A percentile compares a stretch with the other conserved stretches of the same genome.
phyloP scores from a whole-genome alignment of 2,113 vertebrate species.

The Sebastes schlegelii region DNA sequence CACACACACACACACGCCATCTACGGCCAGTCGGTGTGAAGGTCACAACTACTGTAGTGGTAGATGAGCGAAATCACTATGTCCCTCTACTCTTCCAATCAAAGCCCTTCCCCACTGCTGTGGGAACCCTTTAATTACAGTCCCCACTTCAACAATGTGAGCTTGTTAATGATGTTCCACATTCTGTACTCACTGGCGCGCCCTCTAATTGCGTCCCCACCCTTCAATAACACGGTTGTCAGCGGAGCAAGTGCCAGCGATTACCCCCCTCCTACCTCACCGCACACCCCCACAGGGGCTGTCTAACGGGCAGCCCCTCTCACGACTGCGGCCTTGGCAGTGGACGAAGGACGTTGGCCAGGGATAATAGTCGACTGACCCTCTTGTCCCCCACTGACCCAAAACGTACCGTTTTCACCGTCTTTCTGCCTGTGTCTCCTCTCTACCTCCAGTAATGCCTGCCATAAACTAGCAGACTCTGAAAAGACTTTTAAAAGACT shows the following conservation, averaged over 20 bases:
- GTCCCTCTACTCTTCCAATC: slow-evolving; percentile 65
- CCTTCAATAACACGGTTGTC: slow-evolving; percentile 79
- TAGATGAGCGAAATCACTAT: slow-evolving; percentile 68
- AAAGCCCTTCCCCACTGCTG: slow-evolving; percentile 60
- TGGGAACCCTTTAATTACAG: slow-evolving; percentile 79
- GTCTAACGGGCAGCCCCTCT: slow-evolving; percentile 36
- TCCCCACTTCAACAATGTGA: slow-evolving; percentile 76
- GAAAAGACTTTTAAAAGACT: too few relatives aligned
- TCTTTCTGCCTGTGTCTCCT: not conserved
- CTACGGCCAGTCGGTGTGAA: slow-evolving; percentile 61
- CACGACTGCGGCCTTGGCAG: slow-evolving; percentile 38
- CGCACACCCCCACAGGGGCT: not conserved
- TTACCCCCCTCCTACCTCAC: not conserved
- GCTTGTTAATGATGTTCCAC: slow-evolving; percentile 81
- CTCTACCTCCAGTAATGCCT: not conserved
- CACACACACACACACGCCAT: not conserved
- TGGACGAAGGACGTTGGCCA: slow-evolving; percentile 32
- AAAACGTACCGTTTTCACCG: slow-evolving; percentile 5
- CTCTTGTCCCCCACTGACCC: not conserved
- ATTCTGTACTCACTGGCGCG: slow-evolving; percentile 67
- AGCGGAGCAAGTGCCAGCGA: slow-evolving; percentile 53
- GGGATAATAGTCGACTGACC: slow-evolving; percentile 13
- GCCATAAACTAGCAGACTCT: too few relatives aligned
- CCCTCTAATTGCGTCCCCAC: slow-evolving; percentile 73
- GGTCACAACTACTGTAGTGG: slow-evolving; percentile 62